phyloP scores from a whole-genome alignment of 1,140 invertebrate genomes.

The Drosophila obscura region DNA sequence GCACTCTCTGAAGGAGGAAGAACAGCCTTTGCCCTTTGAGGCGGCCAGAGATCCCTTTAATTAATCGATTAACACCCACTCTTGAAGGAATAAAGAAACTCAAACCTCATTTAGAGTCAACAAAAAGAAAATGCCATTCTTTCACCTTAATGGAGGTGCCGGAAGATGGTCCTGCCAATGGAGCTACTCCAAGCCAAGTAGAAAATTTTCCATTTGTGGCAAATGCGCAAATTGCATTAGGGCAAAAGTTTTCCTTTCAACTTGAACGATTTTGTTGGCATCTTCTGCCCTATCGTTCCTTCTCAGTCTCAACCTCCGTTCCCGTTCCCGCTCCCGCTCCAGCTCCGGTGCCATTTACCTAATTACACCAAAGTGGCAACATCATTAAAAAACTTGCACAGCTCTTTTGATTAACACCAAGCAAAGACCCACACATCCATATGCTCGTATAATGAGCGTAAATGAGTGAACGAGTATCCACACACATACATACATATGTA shows the following conservation, averaged over 20 bases:
- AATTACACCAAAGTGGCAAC: conserved; percentile 73
- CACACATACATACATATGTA: conserved; percentile 1
- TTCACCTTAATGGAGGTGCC: conserved; percentile 45
- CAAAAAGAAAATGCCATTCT: conserved; percentile 42
- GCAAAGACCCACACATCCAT: conserved; percentile 29
- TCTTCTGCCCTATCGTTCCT: conserved; percentile 7
- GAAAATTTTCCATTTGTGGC: conserved; percentile 79
- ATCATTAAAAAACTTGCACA: conserved; percentile 75
- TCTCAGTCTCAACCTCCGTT: neutral
- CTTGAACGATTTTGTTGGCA: conserved; percentile 64
- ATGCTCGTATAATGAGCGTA: conserved; percentile 8
- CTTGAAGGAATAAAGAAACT: conserved; percentile 32
- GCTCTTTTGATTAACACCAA: conserved; percentile 66
- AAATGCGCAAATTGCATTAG: conserved; percentile 79
- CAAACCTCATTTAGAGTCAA: conserved; percentile 54
- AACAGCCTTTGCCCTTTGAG: conserved; percentile 17
- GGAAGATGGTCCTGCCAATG: conserved; percentile 6
- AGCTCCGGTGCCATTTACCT: conserved; percentile 59
- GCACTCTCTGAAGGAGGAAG: conserved; percentile 5
- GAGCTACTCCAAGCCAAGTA: conserved; percentile 39
- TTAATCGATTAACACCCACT: conserved; percentile 48
- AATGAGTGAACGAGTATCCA: neutral
- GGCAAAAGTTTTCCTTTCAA: conserved; percentile 76
- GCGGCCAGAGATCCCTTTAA: neutral
- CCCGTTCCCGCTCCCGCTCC: neutral